Conservation (phyloP, 1,140 invertebrate genomes). For the Armadillidium nasatum region DNA sequence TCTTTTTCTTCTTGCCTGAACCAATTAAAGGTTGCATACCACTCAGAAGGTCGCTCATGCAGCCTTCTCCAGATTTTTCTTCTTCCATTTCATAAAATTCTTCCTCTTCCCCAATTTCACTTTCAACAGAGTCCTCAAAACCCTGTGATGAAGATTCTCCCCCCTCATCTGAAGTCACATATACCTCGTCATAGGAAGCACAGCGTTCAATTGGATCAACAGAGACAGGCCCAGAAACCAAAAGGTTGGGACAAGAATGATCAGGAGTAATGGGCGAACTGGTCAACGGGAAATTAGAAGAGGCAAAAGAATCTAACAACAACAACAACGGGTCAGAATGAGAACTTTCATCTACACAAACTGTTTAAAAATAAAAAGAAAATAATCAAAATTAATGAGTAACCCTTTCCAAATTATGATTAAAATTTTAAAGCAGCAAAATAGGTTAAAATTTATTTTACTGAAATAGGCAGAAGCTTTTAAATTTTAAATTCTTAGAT, state of each 20-base stretch:
- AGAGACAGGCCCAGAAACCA: not conserved
- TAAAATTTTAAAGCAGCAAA: no score
- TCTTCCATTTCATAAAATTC: not conserved
- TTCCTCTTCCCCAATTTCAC: not conserved
- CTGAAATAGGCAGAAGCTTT: not conserved
- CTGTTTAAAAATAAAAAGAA: constrained; percentile 12
- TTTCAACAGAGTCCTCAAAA: not conserved
- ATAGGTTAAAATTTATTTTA: not conserved
- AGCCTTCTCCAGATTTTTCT: not conserved
- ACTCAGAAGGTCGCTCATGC: not conserved
- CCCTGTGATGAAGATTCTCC: not conserved
- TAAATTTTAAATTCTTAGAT: no score
- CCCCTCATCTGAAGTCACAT: constrained; percentile 21
- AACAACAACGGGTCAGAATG: not conserved
- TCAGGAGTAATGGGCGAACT: not conserved
- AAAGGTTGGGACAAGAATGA: not conserved
- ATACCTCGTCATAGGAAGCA: not conserved
- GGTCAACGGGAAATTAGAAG: not conserved
- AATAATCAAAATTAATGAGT: constrained; percentile 6
- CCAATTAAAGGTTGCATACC: not conserved
- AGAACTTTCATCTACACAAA: not conserved
- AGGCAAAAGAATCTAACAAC: not conserved
- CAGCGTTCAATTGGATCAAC: not conserved
- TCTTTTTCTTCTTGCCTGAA: not conserved
- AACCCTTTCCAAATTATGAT: no score